Conservation (phyloP, 2,888 invertebrate species). For the Polyploca ridens region DNA sequence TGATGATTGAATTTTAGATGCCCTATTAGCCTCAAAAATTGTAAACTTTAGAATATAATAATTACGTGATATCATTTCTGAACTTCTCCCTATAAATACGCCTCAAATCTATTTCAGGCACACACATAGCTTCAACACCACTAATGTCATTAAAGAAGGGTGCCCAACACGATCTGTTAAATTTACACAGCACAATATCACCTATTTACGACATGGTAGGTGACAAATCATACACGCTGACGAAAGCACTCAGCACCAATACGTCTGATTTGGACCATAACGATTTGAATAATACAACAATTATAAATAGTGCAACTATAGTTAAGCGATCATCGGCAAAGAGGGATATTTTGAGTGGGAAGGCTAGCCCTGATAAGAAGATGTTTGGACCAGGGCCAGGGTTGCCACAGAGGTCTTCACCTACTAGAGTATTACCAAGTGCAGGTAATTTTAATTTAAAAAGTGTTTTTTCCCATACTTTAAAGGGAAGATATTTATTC, state of each 20-base stretch:
- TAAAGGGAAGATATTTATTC: background rate
- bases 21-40: too few species aligned
- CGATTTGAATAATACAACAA: conserved; percentile 58
- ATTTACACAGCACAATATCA: conserved; percentile 72
- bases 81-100: too few species aligned
- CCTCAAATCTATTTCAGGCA: conserved; percentile 48
- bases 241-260: conserved; percentile 46
- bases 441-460: conserved; percentile 42
- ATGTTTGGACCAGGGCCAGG: conserved; percentile 40
- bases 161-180: conserved; percentile 57
- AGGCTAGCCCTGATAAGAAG: conserved; percentile 61
- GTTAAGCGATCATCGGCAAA: conserved; percentile 60
- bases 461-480: background rate
- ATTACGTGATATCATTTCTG: too few species aligned
- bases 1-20: too few species aligned
- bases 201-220: conserved; percentile 72
- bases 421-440: conserved; percentile 45
- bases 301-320: conserved; percentile 69
- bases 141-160: conserved; percentile 54
- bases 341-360: conserved; percentile 63
- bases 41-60: too few species aligned
- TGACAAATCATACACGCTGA: conserved; percentile 65
- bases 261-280: conserved; percentile 52
- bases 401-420: conserved; percentile 39
- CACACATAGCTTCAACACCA: conserved; percentile 74